Evolutionary conservation across 2,888 invertebrate species (phyloP), one percentile per base, ranked within the genome.

Genomic region (Eilema griseolum): DNA sequence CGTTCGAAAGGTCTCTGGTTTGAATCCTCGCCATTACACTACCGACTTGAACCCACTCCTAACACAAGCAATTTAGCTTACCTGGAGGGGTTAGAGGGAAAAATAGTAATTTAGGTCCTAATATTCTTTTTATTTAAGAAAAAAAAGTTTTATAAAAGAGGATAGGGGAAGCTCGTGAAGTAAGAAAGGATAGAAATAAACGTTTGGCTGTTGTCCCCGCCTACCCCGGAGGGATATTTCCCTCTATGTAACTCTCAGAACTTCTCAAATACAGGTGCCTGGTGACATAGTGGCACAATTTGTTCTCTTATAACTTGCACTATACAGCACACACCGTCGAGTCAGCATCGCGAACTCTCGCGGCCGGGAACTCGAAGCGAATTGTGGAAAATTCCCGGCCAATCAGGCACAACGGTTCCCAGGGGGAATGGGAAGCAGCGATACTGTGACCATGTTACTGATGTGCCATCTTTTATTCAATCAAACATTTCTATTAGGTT

Each of bases 321-420:
- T 67, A 65, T 26, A 26, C 59, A 14, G 66, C 64, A 82, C 68
- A 81, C 83, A 78, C 80, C 78, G 87, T 76, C 69, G 78, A 81
- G 75, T 83, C 82, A 83, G 82, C 73, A 68, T 80, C 82, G 80
- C 73, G 77, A 82, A 77, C 81, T 81, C 81, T 83, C 85, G 83
- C 82, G 83, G 83, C 84, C 74, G 83, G 81, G 82, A 78, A 79
- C 81, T 83, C 74, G 82, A 78, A 79, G 81, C 74, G 79, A 83
- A 85, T 84, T 85, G 83, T 80, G 83, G 80, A 76, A 83, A 89
- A 86, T 87, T 84, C 76, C 78, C 84, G 81, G 83, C 83, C 88
- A 90, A 90, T 89, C 89, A 90, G 88, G 84, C 85, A 81, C 78
- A 72, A 76, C 80, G 79, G 75, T 67, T 74, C 82, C 76, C 73